phyloP scores from a whole-genome alignment of 2,113 vertebrate genomes.

The Cebus imitator region DNA sequence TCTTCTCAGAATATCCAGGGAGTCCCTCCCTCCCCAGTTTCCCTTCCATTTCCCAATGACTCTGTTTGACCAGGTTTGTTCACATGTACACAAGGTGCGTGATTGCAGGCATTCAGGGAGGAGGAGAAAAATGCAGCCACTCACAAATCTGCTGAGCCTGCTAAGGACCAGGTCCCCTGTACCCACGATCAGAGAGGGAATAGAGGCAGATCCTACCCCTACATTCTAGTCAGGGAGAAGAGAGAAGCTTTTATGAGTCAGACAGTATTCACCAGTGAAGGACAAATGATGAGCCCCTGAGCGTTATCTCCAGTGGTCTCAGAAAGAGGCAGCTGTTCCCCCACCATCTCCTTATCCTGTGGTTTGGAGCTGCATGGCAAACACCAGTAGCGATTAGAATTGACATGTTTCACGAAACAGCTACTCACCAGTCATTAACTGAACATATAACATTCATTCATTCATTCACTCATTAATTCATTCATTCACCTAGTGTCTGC shows the following conservation, averaged over 20 bases:
- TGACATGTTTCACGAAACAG: background rate
- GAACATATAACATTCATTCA: background rate
- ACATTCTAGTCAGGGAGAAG: background rate
- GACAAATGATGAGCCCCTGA: background rate
- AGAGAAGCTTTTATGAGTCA: background rate
- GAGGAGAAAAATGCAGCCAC: background rate
- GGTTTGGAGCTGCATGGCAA: background rate
- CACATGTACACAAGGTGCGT: background rate
- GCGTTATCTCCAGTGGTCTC: background rate
- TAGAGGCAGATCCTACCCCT: too few relatives aligned
- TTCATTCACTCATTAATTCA: background rate
- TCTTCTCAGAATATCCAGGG: background rate
- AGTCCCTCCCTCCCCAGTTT: background rate
- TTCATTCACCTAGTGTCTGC: background rate
- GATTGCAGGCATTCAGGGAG: background rate
- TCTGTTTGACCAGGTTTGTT: background rate
- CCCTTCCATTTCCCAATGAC: background rate
- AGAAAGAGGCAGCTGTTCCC: background rate
- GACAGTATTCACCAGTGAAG: background rate
- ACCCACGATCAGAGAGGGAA: background rate
- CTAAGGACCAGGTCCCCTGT: background rate
- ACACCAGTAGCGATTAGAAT: background rate
- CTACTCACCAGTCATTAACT: background rate
- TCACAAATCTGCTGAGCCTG: background rate
- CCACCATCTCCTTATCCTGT: background rate